Evolutionary conservation across 2,797 vertebrate species (phyloP), one percentile per base, ranked within the genome.

Genomic region (Anabas testudineus): DNA sequence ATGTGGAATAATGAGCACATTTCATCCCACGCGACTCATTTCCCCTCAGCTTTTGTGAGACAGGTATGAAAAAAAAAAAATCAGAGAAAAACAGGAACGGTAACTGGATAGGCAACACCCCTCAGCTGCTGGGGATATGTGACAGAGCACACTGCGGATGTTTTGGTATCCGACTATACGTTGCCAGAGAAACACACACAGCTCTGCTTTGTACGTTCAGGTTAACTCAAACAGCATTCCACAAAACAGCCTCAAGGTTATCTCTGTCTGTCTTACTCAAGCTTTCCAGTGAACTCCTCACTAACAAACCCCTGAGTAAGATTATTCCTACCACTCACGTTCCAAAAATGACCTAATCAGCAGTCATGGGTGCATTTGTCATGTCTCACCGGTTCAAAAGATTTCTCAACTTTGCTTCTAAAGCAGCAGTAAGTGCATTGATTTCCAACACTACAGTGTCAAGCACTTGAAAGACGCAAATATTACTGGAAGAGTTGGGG

Each of bases 171-270:
- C 46, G 26, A 7, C 16, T 13, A 36, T 10, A 2, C 24, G 85
- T 91, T 89, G 78, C 83, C 78, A 80, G 32, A 58, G 88, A 70
- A 87, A 91, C 88, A 32, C 88, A 32, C 30, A 61, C 58, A 71
- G 55, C 67, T 77, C 69, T 36, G 57, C 73, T 68, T 64, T 37
- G 48, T 18, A 28, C 52, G 52, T 66, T 60, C 58, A 28, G 41
- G 75, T 75, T 68, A 71, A 88, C 81, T 80, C 78, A 71, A 57
- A 75, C 75, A 9, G 51, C 59, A 75, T 86, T 81, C 57, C 74
- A 49, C 61, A 32, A 34, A 47, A 9, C 6, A 2, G 46, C 65
- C 65, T 76, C 67, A 64, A 78, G 84, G 80, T 82, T 75, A 70
- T 82, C 73, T 76, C 58, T 1, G 30, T 9, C 62, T 51, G 18